These are phyloP conservation scores for Poecilia picta DNA, from an alignment of 2,797 vertebrate species.

Conservation along the genomic window DNA sequence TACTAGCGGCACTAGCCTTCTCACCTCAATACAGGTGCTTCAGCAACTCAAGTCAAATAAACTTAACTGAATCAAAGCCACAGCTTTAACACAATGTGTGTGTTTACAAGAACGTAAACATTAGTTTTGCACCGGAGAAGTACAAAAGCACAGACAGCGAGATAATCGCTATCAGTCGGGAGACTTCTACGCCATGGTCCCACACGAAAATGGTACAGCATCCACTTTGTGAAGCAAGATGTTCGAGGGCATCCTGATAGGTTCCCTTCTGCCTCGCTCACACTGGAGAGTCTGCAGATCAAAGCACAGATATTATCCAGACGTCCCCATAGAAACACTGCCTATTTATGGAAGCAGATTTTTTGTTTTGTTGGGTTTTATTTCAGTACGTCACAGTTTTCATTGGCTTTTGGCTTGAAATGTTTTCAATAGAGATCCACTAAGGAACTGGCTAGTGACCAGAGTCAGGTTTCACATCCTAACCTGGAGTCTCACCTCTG, in stretches of 20 bases:
- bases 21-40: not conserved
- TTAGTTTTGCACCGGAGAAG: constrained; percentile 36
- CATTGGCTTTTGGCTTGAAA: not conserved
- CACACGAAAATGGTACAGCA: constrained; percentile 15
- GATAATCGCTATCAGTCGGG: not conserved
- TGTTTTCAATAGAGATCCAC: not conserved
- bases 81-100: constrained; percentile 17
- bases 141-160: constrained; percentile 25
- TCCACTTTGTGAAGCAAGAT: constrained; percentile 23
- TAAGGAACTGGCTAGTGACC: not conserved
- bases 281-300: constrained; percentile 35
- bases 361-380: not conserved
- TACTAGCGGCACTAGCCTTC: not conserved
- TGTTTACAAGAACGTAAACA: constrained; percentile 66
- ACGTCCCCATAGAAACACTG: not conserved
- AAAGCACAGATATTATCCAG: not conserved
- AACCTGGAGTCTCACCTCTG: not conserved
- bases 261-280: constrained; percentile 5
- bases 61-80: constrained; percentile 14
- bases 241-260: not conserved
- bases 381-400: not conserved
- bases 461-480: not conserved
- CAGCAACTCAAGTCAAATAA: constrained; percentile 5
- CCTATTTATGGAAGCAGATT: not conserved
- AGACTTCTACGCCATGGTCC: not conserved